Percentiles rank a stretch among this genome's conserved stretches.
phyloP scores from a whole-genome alignment of 2,888 invertebrate genomes.

The Eristalinus sepulchralis region DNA sequence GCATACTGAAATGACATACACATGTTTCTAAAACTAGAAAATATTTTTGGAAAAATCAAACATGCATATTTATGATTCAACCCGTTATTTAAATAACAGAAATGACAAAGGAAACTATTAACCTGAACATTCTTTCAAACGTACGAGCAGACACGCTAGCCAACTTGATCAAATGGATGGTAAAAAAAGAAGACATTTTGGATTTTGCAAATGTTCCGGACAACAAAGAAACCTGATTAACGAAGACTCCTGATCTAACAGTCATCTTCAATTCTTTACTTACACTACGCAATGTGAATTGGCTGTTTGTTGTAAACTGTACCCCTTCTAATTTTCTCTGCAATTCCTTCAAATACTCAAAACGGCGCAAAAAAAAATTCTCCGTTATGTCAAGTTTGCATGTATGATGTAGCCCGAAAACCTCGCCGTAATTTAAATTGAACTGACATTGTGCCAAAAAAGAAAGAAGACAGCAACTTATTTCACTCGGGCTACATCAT shows the following conservation, averaged over 20 bases:
- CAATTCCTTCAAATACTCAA: not conserved
- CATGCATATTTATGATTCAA: not conserved
- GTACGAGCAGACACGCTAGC: not conserved
- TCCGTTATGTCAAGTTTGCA: not conserved
- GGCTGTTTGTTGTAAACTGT: not conserved
- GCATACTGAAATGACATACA: too few species aligned
- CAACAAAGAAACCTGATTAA: not conserved
- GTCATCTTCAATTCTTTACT: not conserved
- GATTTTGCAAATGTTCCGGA: not conserved
- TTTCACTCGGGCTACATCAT: not conserved
- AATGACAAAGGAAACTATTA: not conserved
- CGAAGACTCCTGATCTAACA: not conserved
- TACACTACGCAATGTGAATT: not conserved
- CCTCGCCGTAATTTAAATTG: not conserved
- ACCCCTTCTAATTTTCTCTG: not conserved
- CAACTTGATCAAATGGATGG: not conserved
- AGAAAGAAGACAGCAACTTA: not conserved
- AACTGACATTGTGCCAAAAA: not conserved
- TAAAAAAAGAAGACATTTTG: not conserved
- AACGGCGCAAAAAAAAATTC: not conserved
- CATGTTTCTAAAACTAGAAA: too few species aligned
- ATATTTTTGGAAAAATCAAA: too few species aligned
- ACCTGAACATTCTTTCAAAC: not conserved
- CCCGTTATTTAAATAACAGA: not conserved
- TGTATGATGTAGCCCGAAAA: not conserved